phyloP scores from a whole-genome alignment of 1,140 invertebrate species.

The Aphelenchoides avenae region DNA sequence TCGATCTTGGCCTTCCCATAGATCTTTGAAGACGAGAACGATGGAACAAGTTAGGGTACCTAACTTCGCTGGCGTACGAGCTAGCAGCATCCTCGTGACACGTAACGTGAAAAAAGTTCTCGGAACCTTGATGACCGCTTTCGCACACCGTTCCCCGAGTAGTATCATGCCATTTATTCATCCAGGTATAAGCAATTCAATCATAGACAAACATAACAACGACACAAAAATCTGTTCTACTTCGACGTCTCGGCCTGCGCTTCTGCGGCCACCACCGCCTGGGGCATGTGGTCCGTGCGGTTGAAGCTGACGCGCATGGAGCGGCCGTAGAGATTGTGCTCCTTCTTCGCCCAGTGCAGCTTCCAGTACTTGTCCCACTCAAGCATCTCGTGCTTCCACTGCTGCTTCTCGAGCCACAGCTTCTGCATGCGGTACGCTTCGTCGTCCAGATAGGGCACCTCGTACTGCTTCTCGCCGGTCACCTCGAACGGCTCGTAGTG shows the following conservation, averaged over 20 bases:
- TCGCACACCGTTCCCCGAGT: too few relatives aligned
- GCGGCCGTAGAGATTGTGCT: conserved; percentile 13
- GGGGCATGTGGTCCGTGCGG: conserved; percentile 32
- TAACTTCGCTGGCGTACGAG: too few relatives aligned
- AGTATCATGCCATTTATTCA: too few relatives aligned
- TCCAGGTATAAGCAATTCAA: too few relatives aligned
- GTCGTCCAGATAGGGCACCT: conserved; percentile 53
- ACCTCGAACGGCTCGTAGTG: conserved; percentile 44
- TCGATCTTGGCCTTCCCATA: not conserved
- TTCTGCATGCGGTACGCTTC: conserved; percentile 58
- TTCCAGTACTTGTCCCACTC: conserved; percentile 30
- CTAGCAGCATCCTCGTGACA: too few relatives aligned
- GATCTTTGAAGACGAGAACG: conserved; percentile 1
- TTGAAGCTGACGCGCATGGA: conserved; percentile 24
- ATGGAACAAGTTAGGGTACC: not conserved
- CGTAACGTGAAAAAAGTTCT: not conserved
- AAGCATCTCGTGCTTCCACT: conserved; percentile 29
- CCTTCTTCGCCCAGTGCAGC: conserved; percentile 7
- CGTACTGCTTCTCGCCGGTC: conserved; percentile 49
- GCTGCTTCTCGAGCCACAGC: conserved; percentile 54
- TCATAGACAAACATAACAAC: not conserved
- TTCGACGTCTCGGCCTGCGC: not conserved
- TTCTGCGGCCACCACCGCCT: conserved; percentile 18
- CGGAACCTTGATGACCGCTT: not conserved
- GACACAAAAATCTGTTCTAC: conserved; percentile 10